A percentile compares a stretch with the other conserved stretches of the same genome.
These are phyloP conservation scores for Dendrolimus kikuchii DNA, from an alignment of 1,140 invertebrate species.

Conservation along the genomic window DNA sequence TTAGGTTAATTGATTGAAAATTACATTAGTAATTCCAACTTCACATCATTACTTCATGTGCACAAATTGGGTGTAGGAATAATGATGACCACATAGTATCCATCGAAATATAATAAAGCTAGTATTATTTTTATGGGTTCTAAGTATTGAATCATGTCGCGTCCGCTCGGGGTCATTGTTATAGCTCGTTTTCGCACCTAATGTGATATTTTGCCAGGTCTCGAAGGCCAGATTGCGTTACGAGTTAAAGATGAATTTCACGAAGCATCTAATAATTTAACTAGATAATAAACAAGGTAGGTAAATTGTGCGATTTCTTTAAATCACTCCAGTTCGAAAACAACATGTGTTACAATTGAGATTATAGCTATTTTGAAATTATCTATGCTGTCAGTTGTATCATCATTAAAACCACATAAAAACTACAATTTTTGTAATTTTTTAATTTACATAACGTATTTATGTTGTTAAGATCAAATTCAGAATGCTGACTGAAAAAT, in stretches of 20 bases:
- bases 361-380: too few relatives aligned
- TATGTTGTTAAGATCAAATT: too few relatives aligned
- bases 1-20: too few relatives aligned
- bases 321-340: too few relatives aligned
- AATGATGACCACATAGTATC: slow-evolving; percentile 7
- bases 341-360: too few relatives aligned
- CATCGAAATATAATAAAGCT: not conserved
- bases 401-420: too few relatives aligned
- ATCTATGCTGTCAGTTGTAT: too few relatives aligned
- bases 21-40: too few relatives aligned
- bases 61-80: slow-evolving; percentile 8
- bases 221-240: slow-evolving; percentile 32
- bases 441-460: too few relatives aligned
- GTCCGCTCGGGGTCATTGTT: slow-evolving; percentile 17
- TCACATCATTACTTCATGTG: not conserved
- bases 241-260: slow-evolving; percentile 3
- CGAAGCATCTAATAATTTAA: not conserved
- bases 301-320: not conserved
- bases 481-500: too few relatives aligned
- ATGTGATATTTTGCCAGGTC: slow-evolving; percentile 24
- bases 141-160: slow-evolving; percentile 25
- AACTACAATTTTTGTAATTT: too few relatives aligned
- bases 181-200: slow-evolving; percentile 18
- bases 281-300: not conserved
- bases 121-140: slow-evolving; percentile 16